Evolutionary conservation across 2,113 vertebrate genomes (phyloP).

Genomic region (Psephotus haematonotus): DNA sequence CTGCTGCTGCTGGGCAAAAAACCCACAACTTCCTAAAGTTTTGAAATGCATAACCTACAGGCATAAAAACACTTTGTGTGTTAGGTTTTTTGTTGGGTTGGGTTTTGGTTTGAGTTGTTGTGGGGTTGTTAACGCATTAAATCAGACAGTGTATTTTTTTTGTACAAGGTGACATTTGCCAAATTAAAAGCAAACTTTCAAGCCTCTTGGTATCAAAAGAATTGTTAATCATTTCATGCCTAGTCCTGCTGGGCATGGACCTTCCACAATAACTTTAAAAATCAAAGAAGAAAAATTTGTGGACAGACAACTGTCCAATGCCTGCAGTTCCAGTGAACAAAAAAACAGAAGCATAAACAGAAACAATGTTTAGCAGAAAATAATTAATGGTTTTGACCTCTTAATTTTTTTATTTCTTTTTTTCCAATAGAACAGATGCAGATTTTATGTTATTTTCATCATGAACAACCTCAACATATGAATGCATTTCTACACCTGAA

Average conservation of each 20-base stretch:
- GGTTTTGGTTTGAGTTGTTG: background rate
- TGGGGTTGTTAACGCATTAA: background rate
- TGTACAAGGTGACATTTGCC: background rate
- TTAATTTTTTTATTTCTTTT: background rate
- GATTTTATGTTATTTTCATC: background rate
- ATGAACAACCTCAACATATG: background rate
- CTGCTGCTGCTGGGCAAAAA: background rate
- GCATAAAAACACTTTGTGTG: background rate
- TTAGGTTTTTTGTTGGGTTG: background rate
- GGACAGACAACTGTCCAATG: background rate
- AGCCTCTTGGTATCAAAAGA: background rate
- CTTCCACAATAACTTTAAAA: background rate
- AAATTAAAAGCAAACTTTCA: background rate
- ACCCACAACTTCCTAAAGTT: background rate
- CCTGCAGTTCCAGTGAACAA: background rate
- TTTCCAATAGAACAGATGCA: background rate
- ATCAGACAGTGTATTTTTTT: background rate
- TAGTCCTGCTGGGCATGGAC: background rate
- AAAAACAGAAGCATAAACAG: accelerated
- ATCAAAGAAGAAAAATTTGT: background rate
- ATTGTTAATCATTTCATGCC: background rate
- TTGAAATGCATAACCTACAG: background rate
- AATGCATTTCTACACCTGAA: background rate
- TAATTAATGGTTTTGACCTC: background rate
- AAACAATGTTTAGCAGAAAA: background rate